Evolutionary conservation across 2,888 invertebrate species (phyloP).

Genomic region (Drosophila tripunctata): DNA sequence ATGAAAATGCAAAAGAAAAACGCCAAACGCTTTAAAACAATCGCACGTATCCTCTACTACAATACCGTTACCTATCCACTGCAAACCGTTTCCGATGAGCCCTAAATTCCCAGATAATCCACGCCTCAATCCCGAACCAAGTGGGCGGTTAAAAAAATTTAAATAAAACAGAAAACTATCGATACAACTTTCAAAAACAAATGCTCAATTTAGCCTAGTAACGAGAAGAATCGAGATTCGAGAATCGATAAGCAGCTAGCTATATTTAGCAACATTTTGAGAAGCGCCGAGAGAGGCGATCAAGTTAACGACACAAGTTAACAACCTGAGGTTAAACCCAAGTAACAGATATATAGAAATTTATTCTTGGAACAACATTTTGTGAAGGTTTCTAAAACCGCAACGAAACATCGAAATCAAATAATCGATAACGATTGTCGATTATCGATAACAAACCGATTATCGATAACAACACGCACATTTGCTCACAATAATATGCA

Average conservation of each 20-base stretch:
- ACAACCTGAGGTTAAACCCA: constrained; percentile 18
- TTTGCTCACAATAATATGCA: constrained; percentile 42
- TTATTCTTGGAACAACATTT: constrained; percentile 66
- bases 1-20: constrained; percentile 83
- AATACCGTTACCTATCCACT: constrained; percentile 82
- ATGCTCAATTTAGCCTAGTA: constrained; percentile 41
- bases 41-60: constrained; percentile 83
- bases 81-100: constrained; percentile 78
- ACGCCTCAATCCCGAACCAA: constrained; percentile 54
- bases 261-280: constrained; percentile 28
- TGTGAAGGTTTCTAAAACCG: constrained; percentile 69
- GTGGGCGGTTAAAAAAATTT: constrained; percentile 65
- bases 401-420: constrained; percentile 22
- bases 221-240: constrained; percentile 2
- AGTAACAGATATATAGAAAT: constrained; percentile 35
- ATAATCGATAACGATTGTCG: constrained; percentile 15
- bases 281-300: constrained; percentile 38
- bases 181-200: constrained; percentile 74
- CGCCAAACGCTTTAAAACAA: constrained; percentile 83
- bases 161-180: constrained; percentile 39
- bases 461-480: constrained; percentile 50
- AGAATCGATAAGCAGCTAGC: constrained; percentile 14
- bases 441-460: constrained; percentile 27
- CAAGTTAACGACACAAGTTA: constrained; percentile 1
- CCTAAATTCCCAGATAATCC: constrained; percentile 50